Evolutionary conservation across 2,888 invertebrate species (phyloP).

Genomic region (Anticlea derivata): DNA sequence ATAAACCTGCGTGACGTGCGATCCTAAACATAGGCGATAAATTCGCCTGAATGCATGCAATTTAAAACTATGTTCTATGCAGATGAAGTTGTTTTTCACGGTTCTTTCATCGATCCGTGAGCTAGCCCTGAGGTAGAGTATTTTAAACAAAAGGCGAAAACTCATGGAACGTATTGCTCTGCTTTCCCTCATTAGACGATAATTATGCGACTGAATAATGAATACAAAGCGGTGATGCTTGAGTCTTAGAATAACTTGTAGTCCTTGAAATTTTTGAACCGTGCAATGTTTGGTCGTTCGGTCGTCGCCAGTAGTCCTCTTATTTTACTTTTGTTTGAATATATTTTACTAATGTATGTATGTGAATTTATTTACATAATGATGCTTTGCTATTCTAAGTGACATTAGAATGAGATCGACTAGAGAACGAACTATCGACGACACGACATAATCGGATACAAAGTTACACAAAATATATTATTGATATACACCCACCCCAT

Average conservation of each 20-base stretch:
- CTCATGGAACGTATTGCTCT: constrained; percentile 15
- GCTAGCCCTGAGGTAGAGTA: constrained; percentile 2
- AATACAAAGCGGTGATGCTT: constrained; percentile 30
- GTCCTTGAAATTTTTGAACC: constrained; percentile 64
- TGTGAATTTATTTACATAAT: constrained; percentile 38
- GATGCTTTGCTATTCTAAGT: constrained; percentile 45
- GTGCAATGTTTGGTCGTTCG: constrained; percentile 27
- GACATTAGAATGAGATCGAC: constrained; percentile 23
- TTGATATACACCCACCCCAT: constrained; percentile 60
- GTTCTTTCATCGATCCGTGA: constrained; percentile 6
- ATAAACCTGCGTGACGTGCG: constrained; percentile 21
- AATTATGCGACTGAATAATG: constrained; percentile 26
- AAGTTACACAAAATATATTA: constrained; percentile 30
- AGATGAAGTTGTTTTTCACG: constrained; percentile 6
- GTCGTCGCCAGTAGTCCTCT: constrained; percentile 34
- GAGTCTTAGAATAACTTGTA: constrained; percentile 35
- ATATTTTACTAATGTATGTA: constrained; percentile 31
- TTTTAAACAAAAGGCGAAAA: constrained; percentile 14
- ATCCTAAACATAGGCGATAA: constrained; percentile 15
- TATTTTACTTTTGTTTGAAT: constrained; percentile 19
- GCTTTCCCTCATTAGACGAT: constrained; percentile 7
- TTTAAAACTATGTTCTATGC: constrained; percentile 11
- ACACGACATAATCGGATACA: constrained; percentile 30
- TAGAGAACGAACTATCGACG: constrained; percentile 35
- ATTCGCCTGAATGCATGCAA: constrained; percentile 15